These are phyloP conservation scores for Ceratina calcarata DNA, from an alignment of 1,140 invertebrate genomes.

Conservation along the genomic window DNA sequence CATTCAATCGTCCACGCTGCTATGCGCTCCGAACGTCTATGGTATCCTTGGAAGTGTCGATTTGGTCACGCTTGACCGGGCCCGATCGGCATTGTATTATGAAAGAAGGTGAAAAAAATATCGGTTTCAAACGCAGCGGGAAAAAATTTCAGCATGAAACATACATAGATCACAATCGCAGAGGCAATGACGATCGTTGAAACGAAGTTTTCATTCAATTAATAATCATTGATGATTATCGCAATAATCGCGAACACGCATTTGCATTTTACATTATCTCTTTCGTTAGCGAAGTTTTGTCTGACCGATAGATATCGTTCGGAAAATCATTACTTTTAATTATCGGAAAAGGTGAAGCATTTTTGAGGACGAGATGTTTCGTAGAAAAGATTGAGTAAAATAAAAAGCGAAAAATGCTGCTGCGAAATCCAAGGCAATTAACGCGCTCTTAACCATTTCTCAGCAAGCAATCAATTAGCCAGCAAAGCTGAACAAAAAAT, in stretches of 20 bases:
- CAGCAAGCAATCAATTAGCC: not conserved
- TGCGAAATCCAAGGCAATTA: not conserved
- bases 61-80: conserved; percentile 35
- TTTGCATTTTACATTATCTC: too few relatives aligned
- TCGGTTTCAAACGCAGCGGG: conserved; percentile 14
- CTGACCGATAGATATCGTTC: too few relatives aligned
- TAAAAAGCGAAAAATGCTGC: not conserved
- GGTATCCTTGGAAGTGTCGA: conserved; percentile 51
- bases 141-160: conserved; percentile 4
- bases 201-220: not conserved
- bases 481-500: too few relatives aligned
- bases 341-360: too few relatives aligned
- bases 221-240: not conserved
- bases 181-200: too few relatives aligned
- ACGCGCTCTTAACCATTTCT: not conserved
- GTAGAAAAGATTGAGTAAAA: not conserved
- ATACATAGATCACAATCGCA: too few relatives aligned
- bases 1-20: conserved; percentile 35
- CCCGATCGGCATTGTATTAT: conserved; percentile 32
- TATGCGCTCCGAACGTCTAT: conserved; percentile 25
- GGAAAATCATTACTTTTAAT: too few relatives aligned
- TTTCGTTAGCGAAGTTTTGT: too few relatives aligned
- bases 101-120: conserved; percentile 33
- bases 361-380: too few relatives aligned
- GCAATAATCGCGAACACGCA: too few relatives aligned